These are phyloP conservation scores for Cliona cf. orientalis DNA, from an alignment of 37 sponge, comb jelly and placozoan genomes.

Conservation along the genomic window DNA sequence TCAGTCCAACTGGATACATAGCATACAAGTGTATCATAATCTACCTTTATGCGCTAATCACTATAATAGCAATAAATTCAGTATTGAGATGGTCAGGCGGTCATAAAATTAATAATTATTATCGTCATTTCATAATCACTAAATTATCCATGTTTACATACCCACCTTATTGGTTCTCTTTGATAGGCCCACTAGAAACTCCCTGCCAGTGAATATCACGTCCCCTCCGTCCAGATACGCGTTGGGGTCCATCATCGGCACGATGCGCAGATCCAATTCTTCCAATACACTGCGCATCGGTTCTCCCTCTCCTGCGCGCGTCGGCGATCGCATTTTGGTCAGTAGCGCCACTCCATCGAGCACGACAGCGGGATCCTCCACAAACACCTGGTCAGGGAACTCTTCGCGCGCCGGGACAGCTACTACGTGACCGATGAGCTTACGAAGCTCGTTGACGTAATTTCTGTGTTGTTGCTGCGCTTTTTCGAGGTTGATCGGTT, in stretches of 20 bases:
- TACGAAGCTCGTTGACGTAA: slow-evolving; percentile 51
- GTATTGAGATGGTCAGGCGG: neutral
- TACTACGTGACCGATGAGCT: slow-evolving; percentile 37
- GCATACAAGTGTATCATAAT: too few species aligned
- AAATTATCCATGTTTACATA: neutral
- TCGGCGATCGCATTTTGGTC: slow-evolving; percentile 10
- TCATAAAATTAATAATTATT: neutral
- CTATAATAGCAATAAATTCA: neutral
- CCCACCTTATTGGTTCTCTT: slow-evolving; percentile 70
- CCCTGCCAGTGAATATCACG: slow-evolving; percentile 83
- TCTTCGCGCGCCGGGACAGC: slow-evolving; percentile 34
- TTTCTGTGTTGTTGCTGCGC: slow-evolving; percentile 60
- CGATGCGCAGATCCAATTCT: slow-evolving; percentile 35
- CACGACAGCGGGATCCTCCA: slow-evolving; percentile 79
- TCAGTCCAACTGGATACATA: too few species aligned
- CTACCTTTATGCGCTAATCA: too few species aligned
- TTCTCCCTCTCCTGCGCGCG: slow-evolving; percentile 46
- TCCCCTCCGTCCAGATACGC: slow-evolving; percentile 84
- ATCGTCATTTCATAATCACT: neutral
- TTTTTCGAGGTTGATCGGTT: slow-evolving; percentile 66
- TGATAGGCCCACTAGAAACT: slow-evolving; percentile 76
- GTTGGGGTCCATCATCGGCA: slow-evolving; percentile 47
- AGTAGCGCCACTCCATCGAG: slow-evolving; percentile 52
- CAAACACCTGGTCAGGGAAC: slow-evolving; percentile 77
- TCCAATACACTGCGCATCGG: slow-evolving; percentile 42